phyloP scores from a whole-genome alignment of 35 echinoderm and acorn worm species.

The Holothuria glaberrima region DNA sequence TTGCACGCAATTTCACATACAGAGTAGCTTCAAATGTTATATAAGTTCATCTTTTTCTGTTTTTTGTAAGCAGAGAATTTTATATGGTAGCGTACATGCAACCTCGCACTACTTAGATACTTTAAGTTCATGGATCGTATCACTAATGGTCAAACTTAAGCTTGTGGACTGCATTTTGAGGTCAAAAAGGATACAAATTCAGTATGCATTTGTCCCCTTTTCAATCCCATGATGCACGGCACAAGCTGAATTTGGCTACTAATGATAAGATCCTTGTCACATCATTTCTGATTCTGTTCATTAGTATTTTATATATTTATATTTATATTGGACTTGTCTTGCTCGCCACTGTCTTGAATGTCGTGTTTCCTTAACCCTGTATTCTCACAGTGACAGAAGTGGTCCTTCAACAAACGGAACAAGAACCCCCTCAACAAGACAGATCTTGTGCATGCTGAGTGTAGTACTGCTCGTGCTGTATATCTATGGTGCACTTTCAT shows the following conservation, averaged over 20 bases:
- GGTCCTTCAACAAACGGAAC: constrained; percentile 82
- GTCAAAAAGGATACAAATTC: too few relatives aligned
- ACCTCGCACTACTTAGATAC: too few relatives aligned
- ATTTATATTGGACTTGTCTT: background rate
- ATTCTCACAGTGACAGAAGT: constrained; percentile 93
- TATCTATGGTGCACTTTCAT: constrained; percentile 55
- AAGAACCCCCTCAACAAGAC: constrained; percentile 78
- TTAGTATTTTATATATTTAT: background rate
- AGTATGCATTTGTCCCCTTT: too few relatives aligned
- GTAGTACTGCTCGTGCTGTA: constrained; percentile 9
- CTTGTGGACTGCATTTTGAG: too few relatives aligned
- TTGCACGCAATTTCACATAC: too few relatives aligned
- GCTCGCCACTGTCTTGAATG: background rate
- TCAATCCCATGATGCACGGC: too few relatives aligned
- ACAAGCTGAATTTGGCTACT: too few relatives aligned
- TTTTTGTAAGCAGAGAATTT: too few relatives aligned
- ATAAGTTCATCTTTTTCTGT: too few relatives aligned
- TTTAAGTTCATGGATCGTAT: background rate
- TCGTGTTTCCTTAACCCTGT: constrained; percentile 66
- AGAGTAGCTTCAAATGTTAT: too few relatives aligned
- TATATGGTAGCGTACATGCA: too few relatives aligned
- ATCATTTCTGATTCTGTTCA: background rate
- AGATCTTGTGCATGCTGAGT: constrained; percentile 92
- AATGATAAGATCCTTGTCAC: background rate
- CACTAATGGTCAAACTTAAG: too few relatives aligned